Conservation (phyloP, 2,888 invertebrate genomes). For the Octonoba sinensis region DNA sequence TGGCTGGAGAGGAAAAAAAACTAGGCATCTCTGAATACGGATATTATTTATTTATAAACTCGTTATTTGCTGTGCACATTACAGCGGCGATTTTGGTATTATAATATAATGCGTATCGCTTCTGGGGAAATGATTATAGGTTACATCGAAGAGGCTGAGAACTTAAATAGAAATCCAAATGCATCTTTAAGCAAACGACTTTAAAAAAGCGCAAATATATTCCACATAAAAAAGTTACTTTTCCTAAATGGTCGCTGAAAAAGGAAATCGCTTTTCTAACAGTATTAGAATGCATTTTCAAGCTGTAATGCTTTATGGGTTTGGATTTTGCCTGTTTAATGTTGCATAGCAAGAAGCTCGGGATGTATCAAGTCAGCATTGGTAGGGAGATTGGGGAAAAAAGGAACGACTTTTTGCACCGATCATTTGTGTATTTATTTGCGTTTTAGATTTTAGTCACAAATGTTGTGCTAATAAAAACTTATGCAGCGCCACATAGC, state of each 20-base stretch:
- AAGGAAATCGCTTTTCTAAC: slow-evolving; percentile 64
- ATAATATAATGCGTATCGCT: slow-evolving; percentile 15
- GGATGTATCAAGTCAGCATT: slow-evolving; percentile 9
- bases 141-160: slow-evolving; percentile 2
- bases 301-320: slow-evolving; percentile 50
- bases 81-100: slow-evolving; percentile 15
- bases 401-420: slow-evolving; percentile 6
- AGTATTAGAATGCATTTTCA: slow-evolving; percentile 60
- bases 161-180: slow-evolving; percentile 46
- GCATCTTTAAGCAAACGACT: slow-evolving; percentile 46
- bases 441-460: slow-evolving; percentile 6
- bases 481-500: slow-evolving; percentile 29
- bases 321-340: slow-evolving; percentile 57
- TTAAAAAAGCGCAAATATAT: slow-evolving; percentile 39
- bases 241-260: slow-evolving; percentile 59
- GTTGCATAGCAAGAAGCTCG: slow-evolving; percentile 51
- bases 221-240: slow-evolving; percentile 14
- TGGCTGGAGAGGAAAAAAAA: background rate
- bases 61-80: background rate
- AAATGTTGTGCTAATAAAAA: slow-evolving; percentile 14
- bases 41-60: slow-evolving; percentile 16
- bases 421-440: slow-evolving; percentile 43
- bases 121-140: slow-evolving; percentile 16
- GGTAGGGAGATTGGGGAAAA: slow-evolving; percentile 6
- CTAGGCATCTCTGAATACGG: background rate